Conservation (phyloP, 2,797 vertebrate species). For the Enteromius treurensis region DNA sequence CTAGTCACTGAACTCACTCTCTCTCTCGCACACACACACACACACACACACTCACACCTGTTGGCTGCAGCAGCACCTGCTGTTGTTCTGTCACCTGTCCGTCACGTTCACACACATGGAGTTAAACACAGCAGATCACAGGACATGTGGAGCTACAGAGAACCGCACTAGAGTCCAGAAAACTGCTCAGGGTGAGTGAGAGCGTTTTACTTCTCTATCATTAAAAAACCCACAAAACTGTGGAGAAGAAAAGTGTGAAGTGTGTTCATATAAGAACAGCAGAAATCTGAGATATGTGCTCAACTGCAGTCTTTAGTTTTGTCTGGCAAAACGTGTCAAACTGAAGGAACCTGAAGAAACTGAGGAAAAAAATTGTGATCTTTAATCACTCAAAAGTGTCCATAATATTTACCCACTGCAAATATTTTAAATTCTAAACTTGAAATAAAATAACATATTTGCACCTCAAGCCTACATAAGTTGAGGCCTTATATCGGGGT, state of each 20-base stretch:
- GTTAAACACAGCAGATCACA: neutral
- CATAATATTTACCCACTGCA: neutral
- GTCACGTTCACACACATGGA: slow-evolving; percentile 12
- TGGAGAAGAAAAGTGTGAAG: neutral
- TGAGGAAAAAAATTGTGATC: neutral
- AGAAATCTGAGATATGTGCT: neutral
- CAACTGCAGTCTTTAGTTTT: neutral
- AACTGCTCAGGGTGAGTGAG: slow-evolving; percentile 28
- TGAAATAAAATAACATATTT: neutral
- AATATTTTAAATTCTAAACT: neutral
- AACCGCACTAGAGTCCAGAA: slow-evolving; percentile 10
- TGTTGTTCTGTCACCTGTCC: slow-evolving; percentile 22
- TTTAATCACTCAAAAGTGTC: neutral
- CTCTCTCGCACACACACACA: neutral
- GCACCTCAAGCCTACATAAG: neutral
- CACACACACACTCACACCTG: slow-evolving; percentile 34
- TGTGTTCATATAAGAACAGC: neutral
- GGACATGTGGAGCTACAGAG: slow-evolving; percentile 26
- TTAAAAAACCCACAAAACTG: neutral
- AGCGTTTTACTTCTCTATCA: neutral
- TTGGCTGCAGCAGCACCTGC: slow-evolving; percentile 29
- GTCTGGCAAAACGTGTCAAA: neutral
- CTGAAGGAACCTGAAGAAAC: neutral
- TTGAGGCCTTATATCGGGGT: neutral
- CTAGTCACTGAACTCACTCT: neutral